Evolutionary conservation across 2,888 invertebrate species (phyloP).

Genomic region (Volucella inanis): DNA sequence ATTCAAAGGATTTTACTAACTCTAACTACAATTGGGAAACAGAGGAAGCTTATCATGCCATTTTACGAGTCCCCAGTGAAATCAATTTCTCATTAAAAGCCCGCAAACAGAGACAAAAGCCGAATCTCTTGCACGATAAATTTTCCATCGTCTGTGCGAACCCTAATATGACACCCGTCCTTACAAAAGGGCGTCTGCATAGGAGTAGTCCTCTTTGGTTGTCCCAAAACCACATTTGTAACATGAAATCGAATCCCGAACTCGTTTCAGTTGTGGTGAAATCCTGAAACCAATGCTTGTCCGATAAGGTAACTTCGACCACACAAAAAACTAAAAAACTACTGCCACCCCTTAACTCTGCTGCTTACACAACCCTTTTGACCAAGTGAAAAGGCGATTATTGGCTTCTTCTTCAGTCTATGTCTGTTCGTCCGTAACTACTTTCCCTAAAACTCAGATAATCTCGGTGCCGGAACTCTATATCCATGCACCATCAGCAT

Average conservation of each 20-base stretch:
- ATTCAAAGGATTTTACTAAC: too few relatives aligned
- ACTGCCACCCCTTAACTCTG: not conserved
- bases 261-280: conserved; percentile 46
- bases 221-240: conserved; percentile 51
- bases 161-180: not conserved
- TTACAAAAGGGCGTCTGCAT: conserved; percentile 14
- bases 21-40: not conserved
- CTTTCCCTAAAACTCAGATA: conserved; percentile 27
- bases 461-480: conserved; percentile 2
- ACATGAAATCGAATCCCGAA: conserved; percentile 61
- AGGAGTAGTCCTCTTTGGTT: conserved; percentile 16
- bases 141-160: not conserved
- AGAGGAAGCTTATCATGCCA: not conserved
- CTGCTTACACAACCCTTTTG: conserved; percentile 2
- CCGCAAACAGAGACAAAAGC: conserved; percentile 2
- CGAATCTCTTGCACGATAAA: not conserved
- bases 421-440: conserved; percentile 24
- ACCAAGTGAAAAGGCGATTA: conserved; percentile 57
- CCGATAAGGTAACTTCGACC: conserved; percentile 31
- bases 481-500: not conserved
- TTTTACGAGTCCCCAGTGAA: not conserved
- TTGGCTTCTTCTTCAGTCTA: conserved; percentile 47
- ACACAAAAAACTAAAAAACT: not conserved
- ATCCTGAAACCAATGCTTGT: conserved; percentile 14
- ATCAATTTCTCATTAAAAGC: conserved; percentile 36